Base-by-base conservation (phyloP, 2,888 invertebrate species). In the Neoascia interrupta region DNA sequence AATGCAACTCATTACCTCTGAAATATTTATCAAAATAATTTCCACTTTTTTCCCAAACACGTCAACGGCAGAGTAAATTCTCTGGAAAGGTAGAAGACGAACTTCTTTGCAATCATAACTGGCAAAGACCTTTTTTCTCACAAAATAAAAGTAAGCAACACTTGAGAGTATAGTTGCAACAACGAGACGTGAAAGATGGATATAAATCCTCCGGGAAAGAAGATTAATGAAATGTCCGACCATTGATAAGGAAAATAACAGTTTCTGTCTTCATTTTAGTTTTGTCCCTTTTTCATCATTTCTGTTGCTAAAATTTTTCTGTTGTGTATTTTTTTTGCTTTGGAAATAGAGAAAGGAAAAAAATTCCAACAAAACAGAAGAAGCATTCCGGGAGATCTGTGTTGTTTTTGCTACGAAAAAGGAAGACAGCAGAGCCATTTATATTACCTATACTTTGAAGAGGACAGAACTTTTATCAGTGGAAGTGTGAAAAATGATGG, bases 191-290 rank as follows among this genome's bases (percentile, higher is more conserved):
- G 49, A 54, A 66, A 72, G 73, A 73, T 68, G 66, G 79, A 73
- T 79, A 79, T 73, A 76, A 76, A 68, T 79, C 73, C 66, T 39
- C n/a, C n/a, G 19, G 60, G 43, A 68, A 66, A 49, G 66, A 79
- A 79, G 79, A 79, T 79, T 79, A 79, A 79, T 79, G 79, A 73
- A 79, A 79, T 61, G 79, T 73, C 73, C 79, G 66, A 79, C 79
- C 79, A 73, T 66, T 73, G 73, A 61, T 73, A 73, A 73, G 60
- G 66, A 66, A 72, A 73, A 79, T 72, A 79, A 79, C 73, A 79
- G 79, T 73, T 79, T 66, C 73, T 79, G 73, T 79, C 79, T 66
- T 73, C 73, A 73, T 72, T 56, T 63, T 63, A 60, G 53, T 63
- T 63, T 56, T 21, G 15, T 16, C 23, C 11, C 13, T 19, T 43